These are phyloP conservation scores for Platyura marginata DNA, from an alignment of 1,140 invertebrate species.

Conservation along the genomic window DNA sequence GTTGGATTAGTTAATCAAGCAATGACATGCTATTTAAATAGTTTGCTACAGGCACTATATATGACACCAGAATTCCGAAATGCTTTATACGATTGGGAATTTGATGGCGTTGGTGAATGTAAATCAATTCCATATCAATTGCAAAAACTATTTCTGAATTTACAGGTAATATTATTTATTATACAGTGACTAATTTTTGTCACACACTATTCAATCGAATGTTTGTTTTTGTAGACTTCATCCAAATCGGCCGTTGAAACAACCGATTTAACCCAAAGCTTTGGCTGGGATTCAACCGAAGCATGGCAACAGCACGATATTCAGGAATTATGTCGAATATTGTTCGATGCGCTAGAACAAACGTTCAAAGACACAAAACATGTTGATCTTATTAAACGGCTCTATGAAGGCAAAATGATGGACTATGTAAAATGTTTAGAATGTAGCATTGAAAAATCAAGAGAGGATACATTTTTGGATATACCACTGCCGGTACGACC, in stretches of 20 bases:
- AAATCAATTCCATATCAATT: conserved; percentile 76
- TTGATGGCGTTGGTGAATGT: conserved; percentile 43
- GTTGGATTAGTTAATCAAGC: conserved; percentile 85
- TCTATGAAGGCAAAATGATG: conserved; percentile 62
- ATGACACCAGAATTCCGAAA: conserved; percentile 95
- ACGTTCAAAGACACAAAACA: conserved; percentile 74
- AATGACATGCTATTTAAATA: conserved; percentile 90
- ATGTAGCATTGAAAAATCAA: conserved; percentile 67
- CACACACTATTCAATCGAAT: too few species aligned
- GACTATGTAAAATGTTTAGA: conserved; percentile 85
- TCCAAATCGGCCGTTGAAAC: conserved; percentile 61
- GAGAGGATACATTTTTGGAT: conserved; percentile 74
- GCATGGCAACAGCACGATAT: conserved; percentile 90
- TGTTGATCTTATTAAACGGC: conserved; percentile 59
- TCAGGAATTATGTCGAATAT: conserved; percentile 76
- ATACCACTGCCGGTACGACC: conserved; percentile 75
- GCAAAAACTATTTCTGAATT: conserved; percentile 71
- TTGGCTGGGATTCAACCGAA: conserved; percentile 81
- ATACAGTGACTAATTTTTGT: too few species aligned
- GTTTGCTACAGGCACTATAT: conserved; percentile 70
- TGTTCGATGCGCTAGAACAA: conserved; percentile 82
- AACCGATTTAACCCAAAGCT: conserved; percentile 71
- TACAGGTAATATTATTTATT: conserved; percentile 67
- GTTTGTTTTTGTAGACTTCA: conserved; percentile 55
- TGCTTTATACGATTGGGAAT: conserved; percentile 75